Conservation (phyloP, 2,888 invertebrate species). For the Parelbella ahira region DNA sequence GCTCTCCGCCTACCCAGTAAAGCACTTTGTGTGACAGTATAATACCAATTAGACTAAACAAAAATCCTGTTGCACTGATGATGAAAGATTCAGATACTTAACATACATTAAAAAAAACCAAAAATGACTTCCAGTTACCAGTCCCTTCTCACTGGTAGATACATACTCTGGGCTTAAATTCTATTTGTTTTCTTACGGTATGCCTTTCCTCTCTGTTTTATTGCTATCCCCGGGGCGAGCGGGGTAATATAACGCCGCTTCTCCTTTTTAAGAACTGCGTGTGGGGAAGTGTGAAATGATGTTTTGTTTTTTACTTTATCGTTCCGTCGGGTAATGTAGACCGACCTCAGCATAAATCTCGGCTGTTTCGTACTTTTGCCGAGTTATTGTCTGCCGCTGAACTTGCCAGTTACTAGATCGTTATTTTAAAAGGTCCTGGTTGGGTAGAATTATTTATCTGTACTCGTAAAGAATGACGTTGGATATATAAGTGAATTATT, state of each 20-base stretch:
- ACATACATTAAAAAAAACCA: too few relatives aligned
- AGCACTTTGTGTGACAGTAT: too few relatives aligned
- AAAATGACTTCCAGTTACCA: too few relatives aligned
- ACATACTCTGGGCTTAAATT: conserved; percentile 9
- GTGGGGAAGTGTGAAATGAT: conserved; percentile 52
- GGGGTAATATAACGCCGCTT: conserved; percentile 35
- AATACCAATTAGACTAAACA: too few relatives aligned
- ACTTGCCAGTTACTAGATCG: too few relatives aligned
- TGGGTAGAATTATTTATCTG: too few relatives aligned
- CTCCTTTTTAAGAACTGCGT: conserved; percentile 40
- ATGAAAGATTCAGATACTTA: too few relatives aligned
- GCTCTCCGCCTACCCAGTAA: too few relatives aligned
- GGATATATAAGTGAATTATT: too few relatives aligned
- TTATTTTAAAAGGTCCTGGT: too few relatives aligned
- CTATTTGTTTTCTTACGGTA: conserved; percentile 28
- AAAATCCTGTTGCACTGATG: too few relatives aligned
- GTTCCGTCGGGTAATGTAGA: conserved; percentile 45
- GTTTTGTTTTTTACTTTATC: conserved; percentile 47
- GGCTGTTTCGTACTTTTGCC: conserved; percentile 12
- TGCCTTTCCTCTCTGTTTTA: conserved; percentile 34
- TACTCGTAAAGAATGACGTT: too few relatives aligned
- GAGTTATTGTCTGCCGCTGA: conserved; percentile 18
- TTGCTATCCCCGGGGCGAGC: conserved; percentile 38
- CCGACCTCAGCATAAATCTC: conserved; percentile 23
- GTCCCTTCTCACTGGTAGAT: conserved; percentile 3